Percentiles rank a stretch among this genome's conserved stretches.
Evolutionary conservation across 1,140 invertebrate species (phyloP).

Genomic region (Coenobita brevimanus): DNA sequence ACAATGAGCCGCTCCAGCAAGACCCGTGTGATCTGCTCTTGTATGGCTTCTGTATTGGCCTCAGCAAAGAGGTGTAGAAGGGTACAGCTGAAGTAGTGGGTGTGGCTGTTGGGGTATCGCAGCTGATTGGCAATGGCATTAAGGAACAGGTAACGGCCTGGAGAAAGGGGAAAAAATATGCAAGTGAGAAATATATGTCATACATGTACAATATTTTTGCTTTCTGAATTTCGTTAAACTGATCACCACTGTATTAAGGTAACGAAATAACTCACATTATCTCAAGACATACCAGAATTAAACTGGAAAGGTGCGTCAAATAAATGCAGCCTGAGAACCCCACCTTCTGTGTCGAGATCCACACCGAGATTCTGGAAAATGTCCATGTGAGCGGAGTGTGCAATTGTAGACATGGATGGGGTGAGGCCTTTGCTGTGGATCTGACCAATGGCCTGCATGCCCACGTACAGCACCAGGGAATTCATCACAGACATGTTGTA

Average conservation of each 20-base stretch:
- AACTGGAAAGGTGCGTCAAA: too few relatives aligned
- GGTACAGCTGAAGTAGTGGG: conserved; percentile 99
- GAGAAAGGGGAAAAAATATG: conserved; percentile 58
- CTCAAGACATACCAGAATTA: too few relatives aligned
- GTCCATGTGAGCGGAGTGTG: conserved; percentile 98
- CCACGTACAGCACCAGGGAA: conserved; percentile 97
- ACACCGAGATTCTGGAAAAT: conserved; percentile 99
- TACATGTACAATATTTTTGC: too few relatives aligned
- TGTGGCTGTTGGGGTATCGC: conserved; percentile 98
- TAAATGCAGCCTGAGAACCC: conserved; percentile 25
- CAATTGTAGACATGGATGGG: conserved; percentile 96
- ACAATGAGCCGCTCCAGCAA: conserved; percentile 97
- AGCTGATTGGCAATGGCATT: conserved; percentile 99
- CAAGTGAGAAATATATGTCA: neutral
- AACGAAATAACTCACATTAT: too few relatives aligned
- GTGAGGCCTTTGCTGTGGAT: conserved; percentile 90
- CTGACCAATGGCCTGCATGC: conserved; percentile 93
- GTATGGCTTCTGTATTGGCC: conserved; percentile 96
- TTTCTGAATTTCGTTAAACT: too few relatives aligned
- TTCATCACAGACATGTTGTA: conserved; percentile 98
- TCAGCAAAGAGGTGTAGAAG: conserved; percentile 98
- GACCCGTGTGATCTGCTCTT: conserved; percentile 88
- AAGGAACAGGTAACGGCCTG: conserved; percentile 92
- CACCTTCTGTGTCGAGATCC: conserved; percentile 96
- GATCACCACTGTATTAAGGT: too few relatives aligned